These are phyloP conservation scores for Charaxes varanes DNA, from an alignment of 1,140 invertebrate species.

Conservation along the genomic window DNA sequence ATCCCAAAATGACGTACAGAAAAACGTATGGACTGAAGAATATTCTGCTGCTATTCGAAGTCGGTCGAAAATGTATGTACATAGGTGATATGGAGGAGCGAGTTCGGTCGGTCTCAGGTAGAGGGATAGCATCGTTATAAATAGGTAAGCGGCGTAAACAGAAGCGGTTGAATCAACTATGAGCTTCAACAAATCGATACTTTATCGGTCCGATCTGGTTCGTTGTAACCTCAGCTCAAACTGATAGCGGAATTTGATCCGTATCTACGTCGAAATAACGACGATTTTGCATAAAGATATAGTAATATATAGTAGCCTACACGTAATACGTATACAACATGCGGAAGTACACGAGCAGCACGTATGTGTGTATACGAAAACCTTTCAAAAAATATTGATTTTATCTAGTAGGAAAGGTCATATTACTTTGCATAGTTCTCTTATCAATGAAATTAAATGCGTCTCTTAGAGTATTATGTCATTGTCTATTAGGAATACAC, in stretches of 20 bases:
- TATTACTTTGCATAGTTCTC: too few species aligned
- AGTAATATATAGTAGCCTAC: conserved; percentile 10
- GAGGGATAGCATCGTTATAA: conserved; percentile 59
- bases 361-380: too few species aligned
- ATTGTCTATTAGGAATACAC: too few species aligned
- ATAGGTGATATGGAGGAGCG: conserved; percentile 18
- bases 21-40: too few species aligned
- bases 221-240: conserved; percentile 18
- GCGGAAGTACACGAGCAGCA: conserved; percentile 28
- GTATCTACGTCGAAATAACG: conserved; percentile 6
- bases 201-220: conserved; percentile 21
- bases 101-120: conserved; percentile 43
- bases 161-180: conserved; percentile 60
- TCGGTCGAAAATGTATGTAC: conserved; percentile 11
- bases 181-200: conserved; percentile 66
- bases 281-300: background rate
- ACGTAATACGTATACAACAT: conserved; percentile 23
- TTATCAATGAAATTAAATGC: too few species aligned
- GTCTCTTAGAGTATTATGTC: too few species aligned
- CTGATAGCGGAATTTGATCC: conserved; percentile 20
- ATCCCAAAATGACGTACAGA: too few species aligned
- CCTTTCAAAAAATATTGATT: too few species aligned
- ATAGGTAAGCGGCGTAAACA: conserved; percentile 71
- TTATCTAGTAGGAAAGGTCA: too few species aligned
- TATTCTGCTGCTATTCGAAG: too few species aligned